Conservation (phyloP, 2,797 vertebrate species). For the Pterois miles region DNA sequence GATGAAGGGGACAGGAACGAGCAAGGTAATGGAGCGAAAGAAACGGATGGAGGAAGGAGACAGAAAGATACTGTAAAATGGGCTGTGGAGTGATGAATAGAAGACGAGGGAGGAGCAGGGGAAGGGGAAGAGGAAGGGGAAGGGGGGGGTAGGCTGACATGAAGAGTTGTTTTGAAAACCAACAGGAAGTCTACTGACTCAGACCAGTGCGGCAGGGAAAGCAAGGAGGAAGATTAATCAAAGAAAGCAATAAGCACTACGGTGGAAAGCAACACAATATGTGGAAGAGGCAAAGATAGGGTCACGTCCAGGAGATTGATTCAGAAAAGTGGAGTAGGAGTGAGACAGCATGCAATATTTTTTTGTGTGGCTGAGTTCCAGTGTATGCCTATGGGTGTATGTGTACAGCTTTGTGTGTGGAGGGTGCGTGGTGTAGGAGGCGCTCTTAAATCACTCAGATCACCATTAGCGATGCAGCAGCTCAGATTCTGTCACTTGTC, state of each 20-base stretch:
- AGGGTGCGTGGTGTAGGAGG: background rate
- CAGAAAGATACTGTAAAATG: conserved; percentile 78
- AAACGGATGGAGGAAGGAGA: conserved; percentile 75
- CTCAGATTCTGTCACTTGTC: conserved; percentile 31
- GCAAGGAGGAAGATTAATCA: conserved; percentile 75
- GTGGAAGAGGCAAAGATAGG: conserved; percentile 66
- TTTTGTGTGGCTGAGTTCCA: conserved; percentile 25
- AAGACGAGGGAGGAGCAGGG: conserved; percentile 67
- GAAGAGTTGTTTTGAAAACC: conserved; percentile 79
- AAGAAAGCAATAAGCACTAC: conserved; percentile 77
- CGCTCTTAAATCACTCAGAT: conserved; percentile 15
- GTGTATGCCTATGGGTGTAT: conserved; percentile 10
- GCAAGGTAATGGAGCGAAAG: conserved; percentile 78
- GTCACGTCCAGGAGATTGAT: conserved; percentile 66
- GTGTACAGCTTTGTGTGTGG: conserved; percentile 10
- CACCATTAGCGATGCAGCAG: conserved; percentile 13
- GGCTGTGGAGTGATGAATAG: conserved; percentile 76
- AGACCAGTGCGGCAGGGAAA: conserved; percentile 63
- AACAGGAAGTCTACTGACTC: conserved; percentile 78
- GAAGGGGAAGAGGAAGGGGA: conserved; percentile 34
- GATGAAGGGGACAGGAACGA: conserved; percentile 74
- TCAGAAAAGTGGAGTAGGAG: conserved; percentile 37
- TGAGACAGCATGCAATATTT: conserved; percentile 27
- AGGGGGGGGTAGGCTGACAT: conserved; percentile 70
- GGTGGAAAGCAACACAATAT: conserved; percentile 71